These are phyloP conservation scores for Cryptoblepharus egeriae DNA, from an alignment of 2,797 vertebrate species.

Conservation along the genomic window DNA sequence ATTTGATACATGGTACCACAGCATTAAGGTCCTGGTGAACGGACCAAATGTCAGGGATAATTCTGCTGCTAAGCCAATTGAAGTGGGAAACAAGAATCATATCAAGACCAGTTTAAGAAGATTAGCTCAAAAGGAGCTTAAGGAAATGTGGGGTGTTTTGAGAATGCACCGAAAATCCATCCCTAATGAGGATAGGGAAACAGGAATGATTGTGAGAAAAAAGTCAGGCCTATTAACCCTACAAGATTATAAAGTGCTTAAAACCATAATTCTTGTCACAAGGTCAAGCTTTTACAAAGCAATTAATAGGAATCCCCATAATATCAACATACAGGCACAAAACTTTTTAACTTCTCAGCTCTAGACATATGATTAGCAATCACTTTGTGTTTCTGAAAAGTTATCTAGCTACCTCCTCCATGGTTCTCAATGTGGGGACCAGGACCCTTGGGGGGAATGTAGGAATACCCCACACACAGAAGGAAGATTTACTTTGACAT, in stretches of 20 bases:
- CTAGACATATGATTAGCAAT: background rate
- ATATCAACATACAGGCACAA: slow-evolving; percentile 40
- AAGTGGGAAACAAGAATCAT: slow-evolving; percentile 58
- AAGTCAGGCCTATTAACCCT: slow-evolving; percentile 52
- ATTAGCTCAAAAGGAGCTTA: slow-evolving; percentile 73
- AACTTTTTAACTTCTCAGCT: slow-evolving; percentile 7
- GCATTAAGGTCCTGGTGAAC: slow-evolving; percentile 30
- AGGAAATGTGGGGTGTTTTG: slow-evolving; percentile 72
- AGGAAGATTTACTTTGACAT: background rate
- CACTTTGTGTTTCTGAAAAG: background rate
- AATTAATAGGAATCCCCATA: slow-evolving; percentile 57
- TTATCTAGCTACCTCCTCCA: no score
- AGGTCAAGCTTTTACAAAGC: slow-evolving; percentile 68
- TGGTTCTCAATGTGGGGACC: no score
- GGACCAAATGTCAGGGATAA: slow-evolving; percentile 61
- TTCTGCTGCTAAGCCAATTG: slow-evolving; percentile 45
- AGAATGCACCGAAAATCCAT: slow-evolving; percentile 74
- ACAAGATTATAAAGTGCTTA: slow-evolving; percentile 38
- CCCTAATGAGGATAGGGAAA: slow-evolving; percentile 79
- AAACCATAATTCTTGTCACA: slow-evolving; percentile 72
- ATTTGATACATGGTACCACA: slow-evolving; percentile 41
- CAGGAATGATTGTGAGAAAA: slow-evolving; percentile 61
- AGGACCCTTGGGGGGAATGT: no score
- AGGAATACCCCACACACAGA: background rate
- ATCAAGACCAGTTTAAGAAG: slow-evolving; percentile 64